Conservation (phyloP, 2,797 vertebrate species). For the Ciconia nigra region DNA sequence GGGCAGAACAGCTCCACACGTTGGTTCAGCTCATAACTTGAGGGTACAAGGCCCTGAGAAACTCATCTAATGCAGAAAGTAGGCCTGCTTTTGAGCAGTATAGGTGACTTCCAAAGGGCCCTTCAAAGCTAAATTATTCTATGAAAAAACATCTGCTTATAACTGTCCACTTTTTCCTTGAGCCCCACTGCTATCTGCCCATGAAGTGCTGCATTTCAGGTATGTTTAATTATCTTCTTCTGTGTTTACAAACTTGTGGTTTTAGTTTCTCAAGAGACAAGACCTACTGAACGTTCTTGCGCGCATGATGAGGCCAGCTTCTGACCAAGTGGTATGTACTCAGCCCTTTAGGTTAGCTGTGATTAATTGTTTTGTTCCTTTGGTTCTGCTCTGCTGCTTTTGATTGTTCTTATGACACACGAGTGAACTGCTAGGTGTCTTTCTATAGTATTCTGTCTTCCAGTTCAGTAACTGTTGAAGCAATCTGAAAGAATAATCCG, state of each 20-base stretch:
- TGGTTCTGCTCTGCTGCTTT: background rate
- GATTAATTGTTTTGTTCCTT: background rate
- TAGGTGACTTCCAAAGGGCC: background rate
- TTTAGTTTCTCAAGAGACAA: slow-evolving; percentile 96
- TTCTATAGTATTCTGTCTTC: background rate
- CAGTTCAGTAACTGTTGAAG: background rate
- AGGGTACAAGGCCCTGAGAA: background rate
- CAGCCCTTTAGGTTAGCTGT: background rate
- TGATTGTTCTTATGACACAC: background rate
- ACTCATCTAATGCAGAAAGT: background rate
- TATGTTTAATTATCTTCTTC: background rate
- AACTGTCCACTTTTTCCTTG: background rate
- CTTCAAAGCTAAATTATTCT: background rate
- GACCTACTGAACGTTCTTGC: slow-evolving; percentile 96
- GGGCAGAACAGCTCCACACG: background rate
- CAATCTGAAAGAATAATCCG: background rate
- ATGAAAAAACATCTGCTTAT: background rate
- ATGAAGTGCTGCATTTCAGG: background rate
- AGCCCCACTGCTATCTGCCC: background rate
- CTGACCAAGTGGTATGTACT: slow-evolving; percentile 93
- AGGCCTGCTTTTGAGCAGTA: background rate
- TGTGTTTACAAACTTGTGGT: background rate
- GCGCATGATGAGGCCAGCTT: slow-evolving; percentile 96
- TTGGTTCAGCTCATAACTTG: background rate
- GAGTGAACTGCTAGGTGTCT: background rate